Evolutionary conservation across 1,140 invertebrate genomes (phyloP).

Genomic region (Drosophila littoralis): DNA sequence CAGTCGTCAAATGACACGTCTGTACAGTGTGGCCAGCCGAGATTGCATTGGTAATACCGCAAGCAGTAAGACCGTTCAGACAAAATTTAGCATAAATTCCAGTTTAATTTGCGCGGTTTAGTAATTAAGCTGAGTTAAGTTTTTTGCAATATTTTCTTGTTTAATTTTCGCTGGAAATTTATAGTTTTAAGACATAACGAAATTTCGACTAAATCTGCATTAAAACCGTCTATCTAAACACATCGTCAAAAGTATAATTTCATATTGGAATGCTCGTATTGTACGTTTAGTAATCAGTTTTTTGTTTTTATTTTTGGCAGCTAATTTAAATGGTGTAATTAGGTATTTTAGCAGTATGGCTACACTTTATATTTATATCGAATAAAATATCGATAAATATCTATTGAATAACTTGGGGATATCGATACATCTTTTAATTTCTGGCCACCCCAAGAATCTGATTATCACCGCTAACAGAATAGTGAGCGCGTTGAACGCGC

Average conservation of each 20-base stretch:
- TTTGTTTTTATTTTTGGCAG: background rate
- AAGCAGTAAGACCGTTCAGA: conserved; percentile 1
- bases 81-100: background rate
- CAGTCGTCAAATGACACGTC: conserved; percentile 49
- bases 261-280: no score
- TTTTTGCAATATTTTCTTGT: background rate
- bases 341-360: background rate
- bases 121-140: background rate
- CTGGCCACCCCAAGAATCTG: conserved; percentile 23
- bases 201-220: background rate
- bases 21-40: conserved; percentile 35
- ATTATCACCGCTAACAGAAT: conserved; percentile 31
- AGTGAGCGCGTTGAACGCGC: conserved; percentile 47
- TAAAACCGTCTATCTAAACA: no score
- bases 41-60: background rate
- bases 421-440: conserved; percentile 3
- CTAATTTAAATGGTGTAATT: background rate
- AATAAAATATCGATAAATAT: conserved; percentile 25
- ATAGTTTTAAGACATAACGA: background rate
- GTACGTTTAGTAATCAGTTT: no score
- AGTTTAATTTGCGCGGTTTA: background rate
- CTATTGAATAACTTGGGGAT: background rate
- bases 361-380: conserved; percentile 10
- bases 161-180: conserved; percentile 1
- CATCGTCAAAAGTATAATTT: no score